Conservation (phyloP, 2,797 vertebrate species). For the Eulemur rubriventer region DNA sequence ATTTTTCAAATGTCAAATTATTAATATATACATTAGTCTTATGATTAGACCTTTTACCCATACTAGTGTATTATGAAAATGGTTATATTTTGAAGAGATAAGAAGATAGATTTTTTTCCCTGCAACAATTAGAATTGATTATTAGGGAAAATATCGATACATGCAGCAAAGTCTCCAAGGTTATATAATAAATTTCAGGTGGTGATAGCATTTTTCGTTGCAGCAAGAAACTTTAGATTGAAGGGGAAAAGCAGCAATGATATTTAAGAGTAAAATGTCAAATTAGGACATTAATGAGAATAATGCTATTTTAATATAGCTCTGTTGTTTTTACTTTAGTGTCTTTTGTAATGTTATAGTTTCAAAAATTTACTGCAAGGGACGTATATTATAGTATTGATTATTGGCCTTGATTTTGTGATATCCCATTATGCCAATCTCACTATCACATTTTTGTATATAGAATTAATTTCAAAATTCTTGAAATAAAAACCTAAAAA, state of each 20-base stretch:
- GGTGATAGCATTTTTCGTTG: background rate
- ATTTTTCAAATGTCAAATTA: background rate
- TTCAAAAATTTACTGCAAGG: background rate
- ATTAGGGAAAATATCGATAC: background rate
- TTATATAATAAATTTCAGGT: background rate
- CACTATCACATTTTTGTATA: background rate
- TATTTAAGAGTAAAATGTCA: background rate
- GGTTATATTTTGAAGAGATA: background rate
- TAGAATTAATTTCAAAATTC: slow-evolving; percentile 24
- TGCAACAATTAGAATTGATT: background rate
- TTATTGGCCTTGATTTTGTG: background rate
- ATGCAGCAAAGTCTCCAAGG: background rate
- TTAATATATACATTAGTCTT: background rate
- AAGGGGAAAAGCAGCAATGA: background rate
- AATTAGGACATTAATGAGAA: background rate
- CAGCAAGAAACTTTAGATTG: background rate
- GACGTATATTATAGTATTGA: background rate
- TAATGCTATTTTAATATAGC: background rate
- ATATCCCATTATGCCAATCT: background rate
- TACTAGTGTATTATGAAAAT: background rate
- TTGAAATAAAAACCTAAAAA: slow-evolving; percentile 28
- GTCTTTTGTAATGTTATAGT: background rate
- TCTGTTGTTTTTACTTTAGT: background rate
- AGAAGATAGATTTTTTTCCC: background rate
- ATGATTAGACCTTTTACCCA: background rate